Percentiles rank a stretch among this genome's conserved stretches.
These are phyloP conservation scores for Dicycla oo DNA, from an alignment of 2,888 invertebrate species.

Conservation along the genomic window DNA sequence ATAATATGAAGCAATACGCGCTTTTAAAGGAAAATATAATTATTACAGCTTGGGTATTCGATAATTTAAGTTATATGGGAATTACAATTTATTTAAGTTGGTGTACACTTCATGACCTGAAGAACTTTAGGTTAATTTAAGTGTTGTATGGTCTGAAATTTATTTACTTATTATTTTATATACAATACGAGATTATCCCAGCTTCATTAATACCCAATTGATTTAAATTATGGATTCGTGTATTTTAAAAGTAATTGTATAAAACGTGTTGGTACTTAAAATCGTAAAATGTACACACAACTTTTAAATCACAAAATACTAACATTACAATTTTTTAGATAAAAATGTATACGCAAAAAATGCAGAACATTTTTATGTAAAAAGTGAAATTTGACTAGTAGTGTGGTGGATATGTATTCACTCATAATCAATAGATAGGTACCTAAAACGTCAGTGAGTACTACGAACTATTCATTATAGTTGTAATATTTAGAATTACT, in stretches of 20 bases:
- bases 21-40: conserved; percentile 57
- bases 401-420: conserved; percentile 83
- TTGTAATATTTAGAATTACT: conserved; percentile 67
- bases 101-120: conserved; percentile 64
- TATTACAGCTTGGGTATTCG: conserved; percentile 56
- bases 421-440: conserved; percentile 67
- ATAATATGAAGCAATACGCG: conserved; percentile 64
- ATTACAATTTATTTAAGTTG: conserved; percentile 53
- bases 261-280: conserved; percentile 14
- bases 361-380: conserved; percentile 58
- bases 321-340: conserved; percentile 59
- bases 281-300: conserved; percentile 65
- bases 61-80: conserved; percentile 58
- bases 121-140: not conserved
- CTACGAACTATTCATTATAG: conserved; percentile 72
- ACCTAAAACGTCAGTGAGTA: conserved; percentile 66
- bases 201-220: conserved; percentile 22
- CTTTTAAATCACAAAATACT: conserved; percentile 67
- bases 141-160: not conserved
- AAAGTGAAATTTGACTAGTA: conserved; percentile 74
- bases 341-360: conserved; percentile 50
- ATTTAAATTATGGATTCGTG: conserved; percentile 16
- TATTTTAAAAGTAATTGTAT: not conserved
- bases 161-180: conserved; percentile 4
- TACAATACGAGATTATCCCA: conserved; percentile 33